Evolutionary conservation across 2,888 invertebrate genomes (phyloP), one percentile per base, ranked within the genome.

Genomic region (Atethmia centrago): DNA sequence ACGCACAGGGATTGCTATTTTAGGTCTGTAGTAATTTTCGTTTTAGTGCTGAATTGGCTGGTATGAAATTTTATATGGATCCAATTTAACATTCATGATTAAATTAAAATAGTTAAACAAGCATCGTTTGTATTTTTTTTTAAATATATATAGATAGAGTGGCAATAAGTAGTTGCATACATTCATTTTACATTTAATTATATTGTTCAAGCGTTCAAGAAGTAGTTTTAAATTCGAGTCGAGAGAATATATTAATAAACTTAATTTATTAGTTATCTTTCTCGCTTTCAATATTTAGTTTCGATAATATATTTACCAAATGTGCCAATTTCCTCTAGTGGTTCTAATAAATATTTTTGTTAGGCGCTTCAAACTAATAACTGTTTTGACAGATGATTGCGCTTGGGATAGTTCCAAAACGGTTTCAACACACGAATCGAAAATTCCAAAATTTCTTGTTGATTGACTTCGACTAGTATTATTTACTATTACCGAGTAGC

Each of bases 321-420:
- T 56, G 47, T 47, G 65, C 51, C 49, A 79, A 67, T 71, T 77
- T 62, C 42, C 79, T 78, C 28, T 55, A 61, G 53, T 61, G 67
- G 14, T 53, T 58, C 14, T n/a, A 55, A 73, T 62, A 55, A 72
- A 80, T 80, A 80, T 80, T 83, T 79, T 83, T 58, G 53, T 28
- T 31, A 66, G 68, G 56, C 65, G 49, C 62, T 72, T 71, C 47
- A 61, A 82, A 71, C 21, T 64, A 64, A 47, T 59, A 5, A 25
- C 28, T 69, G 40, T 68, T 71, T 79, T 62, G n/a, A 66, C 65
- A 73, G 56, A 66, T 66, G 45, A 25, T 68, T 56, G 21, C 31
- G n/a, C 14, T 83, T 79, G 83, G 79, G 66, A 69, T 51, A 55
- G 58, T 73, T 73, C 73, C 79, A 72, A 79, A 45, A 36, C 31